Conservation (phyloP, 2,113 vertebrate species). For the Trogon surrucura region DNA sequence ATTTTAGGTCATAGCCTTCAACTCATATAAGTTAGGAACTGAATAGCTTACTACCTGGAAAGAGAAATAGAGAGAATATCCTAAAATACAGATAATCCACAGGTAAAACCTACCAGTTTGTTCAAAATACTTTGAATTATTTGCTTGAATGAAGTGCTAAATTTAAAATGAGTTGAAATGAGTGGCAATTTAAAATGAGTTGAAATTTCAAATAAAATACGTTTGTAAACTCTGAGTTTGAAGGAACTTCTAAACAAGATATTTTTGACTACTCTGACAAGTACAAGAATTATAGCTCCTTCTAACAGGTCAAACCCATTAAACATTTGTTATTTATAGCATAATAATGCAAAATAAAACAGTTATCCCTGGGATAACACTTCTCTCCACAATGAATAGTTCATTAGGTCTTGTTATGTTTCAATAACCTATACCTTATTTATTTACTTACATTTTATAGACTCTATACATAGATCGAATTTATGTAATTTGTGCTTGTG, state of each 20-base stretch:
- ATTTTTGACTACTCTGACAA: not conserved
- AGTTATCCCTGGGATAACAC: not conserved
- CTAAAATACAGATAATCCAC: not conserved
- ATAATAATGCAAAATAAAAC: not conserved
- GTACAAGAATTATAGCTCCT: not conserved
- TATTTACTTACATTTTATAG: not conserved
- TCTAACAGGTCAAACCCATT: not conserved
- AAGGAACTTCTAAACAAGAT: not conserved
- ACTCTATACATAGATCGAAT: not conserved
- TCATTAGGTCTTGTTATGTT: not conserved
- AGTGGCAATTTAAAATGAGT: not conserved
- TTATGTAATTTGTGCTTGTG: not conserved
- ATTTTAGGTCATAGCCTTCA: not conserved
- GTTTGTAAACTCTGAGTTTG: not conserved
- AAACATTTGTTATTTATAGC: not conserved
- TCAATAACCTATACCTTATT: not conserved
- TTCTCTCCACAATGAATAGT: not conserved
- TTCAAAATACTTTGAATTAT: not conserved
- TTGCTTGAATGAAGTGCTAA: not conserved
- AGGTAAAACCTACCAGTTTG: not conserved
- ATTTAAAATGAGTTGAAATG: not conserved
- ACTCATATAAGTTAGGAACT: not conserved
- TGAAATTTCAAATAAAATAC: not conserved
- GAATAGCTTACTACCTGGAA: not conserved
- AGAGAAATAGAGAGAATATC: not conserved